phyloP scores from a whole-genome alignment of 1,140 invertebrate species.

The Chironomus striatipennis region DNA sequence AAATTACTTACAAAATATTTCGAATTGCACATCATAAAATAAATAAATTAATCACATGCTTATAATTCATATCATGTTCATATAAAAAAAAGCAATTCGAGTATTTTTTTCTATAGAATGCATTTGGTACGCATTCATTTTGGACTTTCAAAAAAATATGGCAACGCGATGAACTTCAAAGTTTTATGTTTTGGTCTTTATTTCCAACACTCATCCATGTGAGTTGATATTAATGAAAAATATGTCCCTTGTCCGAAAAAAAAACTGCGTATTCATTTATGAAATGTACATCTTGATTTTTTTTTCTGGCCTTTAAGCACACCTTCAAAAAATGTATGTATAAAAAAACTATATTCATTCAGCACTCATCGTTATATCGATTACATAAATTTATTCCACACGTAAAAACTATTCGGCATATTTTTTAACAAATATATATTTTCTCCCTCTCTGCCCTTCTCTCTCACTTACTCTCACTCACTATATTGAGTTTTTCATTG shows the following conservation, averaged over 20 bases:
- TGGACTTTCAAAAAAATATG: neutral
- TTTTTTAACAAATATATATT: conserved; percentile 15
- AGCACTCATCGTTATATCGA: conserved; percentile 1
- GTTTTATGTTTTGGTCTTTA: neutral
- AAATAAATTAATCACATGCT: neutral
- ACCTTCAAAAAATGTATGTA: conserved; percentile 10
- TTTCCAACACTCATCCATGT: too few relatives aligned
- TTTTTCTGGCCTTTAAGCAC: neutral
- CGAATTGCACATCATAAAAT: neutral
- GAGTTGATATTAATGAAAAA: neutral
- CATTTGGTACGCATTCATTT: neutral
- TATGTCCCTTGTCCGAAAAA: neutral
- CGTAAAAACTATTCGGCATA: neutral
- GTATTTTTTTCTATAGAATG: neutral
- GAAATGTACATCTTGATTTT: too few relatives aligned
- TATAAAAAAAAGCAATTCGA: neutral
- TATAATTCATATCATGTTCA: neutral
- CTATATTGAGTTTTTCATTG: too few relatives aligned
- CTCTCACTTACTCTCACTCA: too few relatives aligned
- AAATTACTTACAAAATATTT: neutral
- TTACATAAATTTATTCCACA: conserved; percentile 8
- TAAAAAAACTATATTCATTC: conserved; percentile 14
- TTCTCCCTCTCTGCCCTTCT: neutral
- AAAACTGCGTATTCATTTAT: too few relatives aligned
- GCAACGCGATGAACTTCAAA: neutral